phyloP scores from a whole-genome alignment of 2,888 invertebrate genomes.

The Ceramica pisi region DNA sequence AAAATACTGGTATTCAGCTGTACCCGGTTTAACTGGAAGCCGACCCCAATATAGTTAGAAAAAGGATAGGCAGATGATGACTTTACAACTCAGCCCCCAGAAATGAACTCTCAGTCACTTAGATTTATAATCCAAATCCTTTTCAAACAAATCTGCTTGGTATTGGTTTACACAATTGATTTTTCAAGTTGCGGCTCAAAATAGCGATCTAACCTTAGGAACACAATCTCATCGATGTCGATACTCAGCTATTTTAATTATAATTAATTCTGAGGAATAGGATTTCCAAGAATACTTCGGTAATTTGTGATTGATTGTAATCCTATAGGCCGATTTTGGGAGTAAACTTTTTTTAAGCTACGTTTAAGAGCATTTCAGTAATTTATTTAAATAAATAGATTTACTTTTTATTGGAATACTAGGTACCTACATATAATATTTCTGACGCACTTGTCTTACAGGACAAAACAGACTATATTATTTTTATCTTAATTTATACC shows the following conservation, averaged over 20 bases:
- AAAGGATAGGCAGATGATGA: too few species aligned
- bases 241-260: constrained; percentile 2
- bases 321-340: neutral
- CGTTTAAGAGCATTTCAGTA: too few species aligned
- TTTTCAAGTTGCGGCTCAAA: neutral
- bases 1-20: too few species aligned
- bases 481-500: too few species aligned
- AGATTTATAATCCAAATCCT: neutral
- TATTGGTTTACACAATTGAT: neutral
- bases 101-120: neutral
- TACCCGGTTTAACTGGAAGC: too few species aligned
- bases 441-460: too few species aligned
- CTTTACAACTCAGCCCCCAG: neutral
- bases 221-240: neutral
- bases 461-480: too few species aligned
- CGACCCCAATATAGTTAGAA: too few species aligned
- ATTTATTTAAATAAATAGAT: too few species aligned
- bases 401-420: too few species aligned
- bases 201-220: neutral
- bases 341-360: neutral
- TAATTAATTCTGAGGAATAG: too few species aligned
- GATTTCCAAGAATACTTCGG: neutral
- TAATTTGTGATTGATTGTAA: neutral
- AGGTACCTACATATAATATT: neutral
- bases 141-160: neutral